Evolutionary conservation across 2,113 vertebrate genomes (phyloP), one percentile per base, ranked within the genome.

Genomic region (Ellobius talpinus): DNA sequence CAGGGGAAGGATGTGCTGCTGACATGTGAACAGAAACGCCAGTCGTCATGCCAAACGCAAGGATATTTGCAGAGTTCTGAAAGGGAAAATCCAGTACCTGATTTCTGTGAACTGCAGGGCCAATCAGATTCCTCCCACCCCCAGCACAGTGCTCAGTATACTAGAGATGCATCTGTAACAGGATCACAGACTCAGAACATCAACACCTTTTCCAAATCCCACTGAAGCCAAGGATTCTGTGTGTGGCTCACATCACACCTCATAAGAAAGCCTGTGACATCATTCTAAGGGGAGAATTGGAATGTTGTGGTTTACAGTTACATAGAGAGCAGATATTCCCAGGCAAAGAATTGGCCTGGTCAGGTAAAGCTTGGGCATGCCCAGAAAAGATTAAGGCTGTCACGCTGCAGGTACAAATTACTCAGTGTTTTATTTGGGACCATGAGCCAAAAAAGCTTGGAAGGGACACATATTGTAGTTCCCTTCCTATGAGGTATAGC

Each of bases 231-330:
- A 97, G 92, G 76, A 95, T 33, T 85, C 14, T 93, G 19, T 45
- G 74, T 76, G 70, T 90, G 36, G 45, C 90, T 94, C 47, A 61
- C 92, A 50, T 63, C 6, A 1, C 84, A 45, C 36, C 92, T 95
- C 72, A 72, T 81, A 94, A 90, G 94, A 88, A 88, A 93, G 24
- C 77, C 70, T 85, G 85, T 45, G 65, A n/a, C 87, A 52, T 74
- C 92, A 65, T 96, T 96, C 76, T 94, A 95, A 96, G 74, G 45
- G 50, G 17, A 87, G 36, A 87, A 68, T 21, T 61, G 52, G 85
- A 88, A 94, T 81, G 70, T 33, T 93, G n/a, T 47, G 21, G 26
- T 58, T 68, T 73, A 77, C 78, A 87, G 82, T 12, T 58, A 47
- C 39, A 39, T 5, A 72, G 93, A 90, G 23, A 97, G 31, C 33